phyloP scores from a whole-genome alignment of 2,113 vertebrate species.

The Macaca nemestrina region DNA sequence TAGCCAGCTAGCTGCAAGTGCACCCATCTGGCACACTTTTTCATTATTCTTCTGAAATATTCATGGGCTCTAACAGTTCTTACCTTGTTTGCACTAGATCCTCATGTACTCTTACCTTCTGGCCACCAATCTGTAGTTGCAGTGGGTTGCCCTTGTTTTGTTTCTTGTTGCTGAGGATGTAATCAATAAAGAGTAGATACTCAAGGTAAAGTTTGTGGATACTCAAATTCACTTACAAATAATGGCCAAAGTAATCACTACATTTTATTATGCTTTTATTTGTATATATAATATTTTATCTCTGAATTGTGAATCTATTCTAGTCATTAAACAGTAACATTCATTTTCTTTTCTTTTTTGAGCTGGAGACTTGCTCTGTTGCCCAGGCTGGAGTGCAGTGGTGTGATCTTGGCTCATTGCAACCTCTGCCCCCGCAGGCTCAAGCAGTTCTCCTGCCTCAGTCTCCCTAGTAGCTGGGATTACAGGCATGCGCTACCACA shows the following conservation, averaged over 20 bases:
- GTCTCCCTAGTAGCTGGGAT: too few relatives aligned
- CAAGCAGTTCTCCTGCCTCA: too few relatives aligned
- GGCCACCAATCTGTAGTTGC: neutral
- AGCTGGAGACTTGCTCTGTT: too few relatives aligned
- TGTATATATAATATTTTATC: neutral
- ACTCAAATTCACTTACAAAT: neutral
- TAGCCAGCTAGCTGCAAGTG: neutral
- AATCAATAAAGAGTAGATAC: neutral
- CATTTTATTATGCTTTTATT: neutral
- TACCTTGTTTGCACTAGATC: slow-evolving; percentile 50
- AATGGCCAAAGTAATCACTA: neutral
- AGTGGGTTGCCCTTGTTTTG: slow-evolving; percentile 26
- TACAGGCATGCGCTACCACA: too few relatives aligned
- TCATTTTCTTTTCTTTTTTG: slow-evolving; percentile 42
- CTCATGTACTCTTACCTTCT: neutral
- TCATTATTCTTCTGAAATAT: slow-evolving; percentile 64
- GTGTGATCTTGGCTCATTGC: too few relatives aligned
- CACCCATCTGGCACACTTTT: slow-evolving; percentile 7
- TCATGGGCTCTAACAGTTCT: slow-evolving; percentile 45
- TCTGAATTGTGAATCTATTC: slow-evolving; percentile 27
- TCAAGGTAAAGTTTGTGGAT: neutral
- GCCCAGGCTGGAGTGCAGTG: too few relatives aligned
- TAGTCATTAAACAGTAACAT: neutral
- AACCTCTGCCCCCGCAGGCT: too few relatives aligned
- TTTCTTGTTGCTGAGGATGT: slow-evolving; percentile 27